Conservation (phyloP, 2,113 vertebrate species). For the Epinephelus fuscoguttatus region DNA sequence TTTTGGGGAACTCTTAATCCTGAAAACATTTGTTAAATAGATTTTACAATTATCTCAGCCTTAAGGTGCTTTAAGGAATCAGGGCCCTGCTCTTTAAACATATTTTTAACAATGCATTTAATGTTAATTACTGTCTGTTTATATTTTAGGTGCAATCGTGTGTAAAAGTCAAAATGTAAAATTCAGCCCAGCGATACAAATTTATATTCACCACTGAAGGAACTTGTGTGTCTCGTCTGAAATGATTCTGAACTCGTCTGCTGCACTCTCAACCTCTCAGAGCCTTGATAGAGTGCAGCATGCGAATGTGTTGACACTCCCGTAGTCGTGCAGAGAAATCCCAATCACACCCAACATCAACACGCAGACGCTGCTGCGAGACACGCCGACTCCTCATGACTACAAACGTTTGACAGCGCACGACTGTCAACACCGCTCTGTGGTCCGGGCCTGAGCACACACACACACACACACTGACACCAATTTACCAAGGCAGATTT, state of each 20-base stretch:
- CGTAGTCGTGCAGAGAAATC: slow-evolving; percentile 57
- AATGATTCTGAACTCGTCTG: slow-evolving; percentile 59
- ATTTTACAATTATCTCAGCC: background rate
- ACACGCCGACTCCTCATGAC: slow-evolving; percentile 23
- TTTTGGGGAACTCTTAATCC: background rate
- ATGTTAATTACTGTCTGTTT: background rate
- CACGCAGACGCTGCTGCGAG: slow-evolving; percentile 2
- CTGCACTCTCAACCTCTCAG: slow-evolving; percentile 66
- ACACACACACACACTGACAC: slow-evolving; percentile 1
- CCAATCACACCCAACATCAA: slow-evolving; percentile 51
- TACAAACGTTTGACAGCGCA: slow-evolving; percentile 14
- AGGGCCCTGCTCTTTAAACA: background rate
- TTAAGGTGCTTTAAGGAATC: background rate
- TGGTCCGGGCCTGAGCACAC: background rate
- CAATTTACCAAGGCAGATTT: slow-evolving; percentile 26
- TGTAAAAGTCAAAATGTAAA: slow-evolving; percentile 4
- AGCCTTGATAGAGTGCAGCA: slow-evolving; percentile 70
- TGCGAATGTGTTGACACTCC: slow-evolving; percentile 62
- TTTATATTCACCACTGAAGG: slow-evolving; percentile 26
- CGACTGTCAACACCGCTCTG: background rate
- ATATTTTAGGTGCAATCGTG: background rate
- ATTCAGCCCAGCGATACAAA: slow-evolving; percentile 1
- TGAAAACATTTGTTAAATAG: background rate
- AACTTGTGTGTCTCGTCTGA: slow-evolving; percentile 41
- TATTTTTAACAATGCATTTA: background rate